Percentiles rank a stretch among this genome's conserved stretches.
phyloP scores from a whole-genome alignment of 2,113 vertebrate genomes.

The Tyrannus savana region DNA sequence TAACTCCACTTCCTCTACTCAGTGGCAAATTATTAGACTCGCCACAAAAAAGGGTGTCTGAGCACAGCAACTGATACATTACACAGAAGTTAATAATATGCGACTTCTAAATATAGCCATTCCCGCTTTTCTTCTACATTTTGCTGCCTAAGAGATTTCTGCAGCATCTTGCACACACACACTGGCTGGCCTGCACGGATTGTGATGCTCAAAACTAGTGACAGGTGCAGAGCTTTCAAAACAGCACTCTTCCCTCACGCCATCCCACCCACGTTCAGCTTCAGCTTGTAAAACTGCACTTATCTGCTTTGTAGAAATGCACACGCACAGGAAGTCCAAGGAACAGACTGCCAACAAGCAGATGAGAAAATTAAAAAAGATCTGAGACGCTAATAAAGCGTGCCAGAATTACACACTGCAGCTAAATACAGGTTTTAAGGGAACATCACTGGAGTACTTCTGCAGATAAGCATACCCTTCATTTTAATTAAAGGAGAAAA shows the following conservation, averaged over 20 bases:
- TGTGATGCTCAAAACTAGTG: neutral
- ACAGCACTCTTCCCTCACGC: neutral
- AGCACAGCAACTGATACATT: neutral
- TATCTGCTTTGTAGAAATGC: neutral
- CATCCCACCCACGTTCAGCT: neutral
- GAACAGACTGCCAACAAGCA: conserved; percentile 7
- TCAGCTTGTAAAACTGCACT: neutral
- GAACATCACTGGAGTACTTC: neutral
- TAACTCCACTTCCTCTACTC: neutral
- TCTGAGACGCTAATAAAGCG: neutral
- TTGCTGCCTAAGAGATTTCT: neutral
- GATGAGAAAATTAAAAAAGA: neutral
- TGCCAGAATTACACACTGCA: neutral
- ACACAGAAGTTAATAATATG: neutral
- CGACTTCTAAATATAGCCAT: neutral
- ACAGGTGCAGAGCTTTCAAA: conserved; percentile 19
- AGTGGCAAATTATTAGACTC: neutral
- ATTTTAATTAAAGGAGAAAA: neutral
- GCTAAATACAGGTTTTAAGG: neutral
- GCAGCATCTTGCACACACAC: neutral
- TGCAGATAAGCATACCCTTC: neutral
- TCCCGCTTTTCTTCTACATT: neutral
- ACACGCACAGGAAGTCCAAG: conserved; percentile 10
- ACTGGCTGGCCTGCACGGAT: neutral
- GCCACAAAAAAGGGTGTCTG: neutral